Percentiles rank a stretch among this genome's conserved stretches.
Conservation (phyloP, 1,140 invertebrate species). For the Drosophila fuyamai region DNA sequence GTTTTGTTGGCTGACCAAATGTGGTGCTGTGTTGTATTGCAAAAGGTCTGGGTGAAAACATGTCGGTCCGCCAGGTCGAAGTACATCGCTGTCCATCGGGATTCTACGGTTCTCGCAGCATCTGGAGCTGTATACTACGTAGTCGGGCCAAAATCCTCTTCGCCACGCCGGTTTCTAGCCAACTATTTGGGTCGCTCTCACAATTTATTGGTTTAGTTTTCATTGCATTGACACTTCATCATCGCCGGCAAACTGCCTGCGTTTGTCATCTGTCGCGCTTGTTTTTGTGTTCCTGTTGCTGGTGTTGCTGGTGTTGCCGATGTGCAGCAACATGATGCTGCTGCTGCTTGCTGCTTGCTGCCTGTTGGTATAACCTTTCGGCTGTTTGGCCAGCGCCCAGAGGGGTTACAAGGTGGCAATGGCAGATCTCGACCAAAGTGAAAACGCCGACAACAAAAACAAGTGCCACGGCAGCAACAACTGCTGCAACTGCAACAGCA, state of each 20-base stretch:
- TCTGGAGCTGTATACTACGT: background rate
- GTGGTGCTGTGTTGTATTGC: slow-evolving; percentile 19
- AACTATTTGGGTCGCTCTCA: slow-evolving; percentile 85
- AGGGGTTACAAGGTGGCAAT: slow-evolving; percentile 68
- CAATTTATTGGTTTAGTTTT: slow-evolving; percentile 85
- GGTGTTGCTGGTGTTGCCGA: slow-evolving; percentile 8
- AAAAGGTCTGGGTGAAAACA: slow-evolving; percentile 14
- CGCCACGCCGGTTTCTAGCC: slow-evolving; percentile 76
- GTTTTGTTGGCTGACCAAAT: slow-evolving; percentile 48
- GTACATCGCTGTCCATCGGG: slow-evolving; percentile 7
- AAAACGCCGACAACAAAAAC: slow-evolving; percentile 48
- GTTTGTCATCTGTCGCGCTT: slow-evolving; percentile 75
- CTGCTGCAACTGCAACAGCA: slow-evolving; percentile 47
- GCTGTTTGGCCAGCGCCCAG: slow-evolving; percentile 54
- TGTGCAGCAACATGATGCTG: slow-evolving; percentile 12
- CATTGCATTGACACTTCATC: slow-evolving; percentile 85
- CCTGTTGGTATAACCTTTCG: slow-evolving; percentile 44
- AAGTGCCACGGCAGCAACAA: slow-evolving; percentile 1
- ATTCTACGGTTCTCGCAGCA: slow-evolving; percentile 17
- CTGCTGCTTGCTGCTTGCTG: slow-evolving; percentile 6
- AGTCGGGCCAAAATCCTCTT: slow-evolving; percentile 62
- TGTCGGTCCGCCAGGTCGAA: background rate
- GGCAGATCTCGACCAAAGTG: slow-evolving; percentile 49
- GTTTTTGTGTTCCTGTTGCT: slow-evolving; percentile 10
- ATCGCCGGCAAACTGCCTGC: slow-evolving; percentile 70